Evolutionary conservation across 1,140 invertebrate genomes (phyloP).

Genomic region (Gyrodactylus salaris): DNA sequence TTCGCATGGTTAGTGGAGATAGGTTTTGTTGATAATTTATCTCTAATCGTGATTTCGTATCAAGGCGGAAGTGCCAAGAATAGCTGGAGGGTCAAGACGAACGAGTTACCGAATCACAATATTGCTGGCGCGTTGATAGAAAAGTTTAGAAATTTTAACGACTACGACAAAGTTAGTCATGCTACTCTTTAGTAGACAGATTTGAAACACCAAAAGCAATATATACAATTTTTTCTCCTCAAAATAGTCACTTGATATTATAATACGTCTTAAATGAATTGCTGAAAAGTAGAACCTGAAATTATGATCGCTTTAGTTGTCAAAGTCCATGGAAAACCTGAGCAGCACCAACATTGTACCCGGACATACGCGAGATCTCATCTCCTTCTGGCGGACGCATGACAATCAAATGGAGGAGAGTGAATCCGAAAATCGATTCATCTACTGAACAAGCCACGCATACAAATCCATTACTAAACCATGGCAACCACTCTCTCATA

Average conservation of each 20-base stretch:
- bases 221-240: neutral
- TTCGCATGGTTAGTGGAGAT: neutral
- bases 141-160: too few relatives aligned
- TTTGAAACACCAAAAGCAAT: neutral
- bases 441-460: too few relatives aligned
- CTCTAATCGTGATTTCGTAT: neutral
- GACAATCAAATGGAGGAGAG: too few relatives aligned
- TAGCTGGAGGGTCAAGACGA: neutral
- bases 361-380: neutral
- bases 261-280: too few relatives aligned
- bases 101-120: neutral
- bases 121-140: neutral
- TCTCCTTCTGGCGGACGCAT: neutral
- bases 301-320: neutral
- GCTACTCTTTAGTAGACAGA: too few relatives aligned
- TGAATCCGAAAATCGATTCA: too few relatives aligned
- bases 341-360: neutral
- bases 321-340: neutral
- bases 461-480: too few relatives aligned
- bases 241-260: neutral
- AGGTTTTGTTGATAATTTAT: too few relatives aligned
- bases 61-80: neutral
- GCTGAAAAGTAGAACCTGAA: neutral
- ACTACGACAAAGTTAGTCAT: neutral
- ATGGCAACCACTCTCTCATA: too few relatives aligned